A percentile compares a stretch with the other conserved stretches of the same genome.
These are phyloP conservation scores for Tenebrio molitor DNA, from an alignment of 1,140 invertebrate species.

Conservation along the genomic window DNA sequence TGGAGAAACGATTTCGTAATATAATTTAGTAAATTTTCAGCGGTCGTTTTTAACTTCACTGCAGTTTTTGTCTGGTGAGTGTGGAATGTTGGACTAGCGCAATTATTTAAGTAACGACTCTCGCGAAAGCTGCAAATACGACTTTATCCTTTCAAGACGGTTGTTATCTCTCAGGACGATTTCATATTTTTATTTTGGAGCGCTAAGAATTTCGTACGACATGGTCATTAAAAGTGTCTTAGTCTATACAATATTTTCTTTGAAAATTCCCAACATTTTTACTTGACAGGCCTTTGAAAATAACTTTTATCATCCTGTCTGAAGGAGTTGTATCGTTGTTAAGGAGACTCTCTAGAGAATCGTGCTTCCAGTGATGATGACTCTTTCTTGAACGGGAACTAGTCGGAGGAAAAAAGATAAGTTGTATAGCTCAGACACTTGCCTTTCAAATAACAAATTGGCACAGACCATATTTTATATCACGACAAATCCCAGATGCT, in stretches of 20 bases:
- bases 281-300: constrained; percentile 22
- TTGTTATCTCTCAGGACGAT: neutral
- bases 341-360: constrained; percentile 30
- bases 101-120: constrained; percentile 19
- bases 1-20: neutral
- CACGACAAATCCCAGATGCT: constrained; percentile 23
- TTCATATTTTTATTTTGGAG: constrained; percentile 17
- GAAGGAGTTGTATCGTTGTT: constrained; percentile 35
- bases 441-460: constrained; percentile 15
- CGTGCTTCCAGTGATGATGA: constrained; percentile 17
- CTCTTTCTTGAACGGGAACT: constrained; percentile 7
- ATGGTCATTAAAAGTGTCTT: constrained; percentile 16
- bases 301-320: constrained; percentile 19
- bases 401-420: constrained; percentile 7
- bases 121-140: constrained; percentile 8
- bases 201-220: neutral
- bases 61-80: neutral
- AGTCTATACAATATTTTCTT: constrained; percentile 8
- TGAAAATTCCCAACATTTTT: constrained; percentile 13
- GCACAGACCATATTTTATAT: constrained; percentile 31
- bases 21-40: constrained; percentile 26
- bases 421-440: constrained; percentile 27
- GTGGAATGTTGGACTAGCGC: neutral
- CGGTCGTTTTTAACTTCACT: neutral
- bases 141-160: constrained; percentile 19